Evolutionary conservation across 2,797 vertebrate species (phyloP).

Genomic region (Lepilemur ruficaudatus): DNA sequence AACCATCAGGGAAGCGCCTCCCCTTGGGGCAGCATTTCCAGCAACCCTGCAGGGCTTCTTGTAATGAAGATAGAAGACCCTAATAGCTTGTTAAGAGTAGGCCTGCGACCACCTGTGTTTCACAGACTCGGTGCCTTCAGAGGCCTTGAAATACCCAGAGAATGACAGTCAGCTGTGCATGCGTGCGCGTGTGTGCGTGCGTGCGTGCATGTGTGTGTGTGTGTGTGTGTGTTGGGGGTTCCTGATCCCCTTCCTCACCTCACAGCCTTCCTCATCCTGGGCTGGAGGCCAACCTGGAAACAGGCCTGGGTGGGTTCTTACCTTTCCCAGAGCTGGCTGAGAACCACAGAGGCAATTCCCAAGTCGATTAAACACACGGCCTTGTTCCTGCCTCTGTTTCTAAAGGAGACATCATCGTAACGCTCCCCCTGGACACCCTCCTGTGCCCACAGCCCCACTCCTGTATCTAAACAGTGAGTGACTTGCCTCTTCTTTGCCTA

Average conservation of each 20-base stretch:
- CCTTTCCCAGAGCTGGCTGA: background rate
- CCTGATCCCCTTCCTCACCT: background rate
- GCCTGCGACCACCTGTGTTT: background rate
- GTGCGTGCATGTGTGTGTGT: too few relatives aligned
- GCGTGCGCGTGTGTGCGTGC: accelerated
- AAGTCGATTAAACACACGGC: background rate
- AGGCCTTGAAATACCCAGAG: background rate
- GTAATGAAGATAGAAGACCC: background rate
- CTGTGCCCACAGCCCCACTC: too few relatives aligned
- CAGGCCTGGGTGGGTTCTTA: too few relatives aligned
- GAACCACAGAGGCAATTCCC: background rate
- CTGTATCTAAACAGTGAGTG: background rate
- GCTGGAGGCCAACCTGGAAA: background rate
- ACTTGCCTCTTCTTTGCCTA: background rate
- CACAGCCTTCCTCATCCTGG: background rate
- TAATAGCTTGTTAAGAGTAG: background rate
- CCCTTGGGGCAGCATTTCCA: background rate
- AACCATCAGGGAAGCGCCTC: background rate
- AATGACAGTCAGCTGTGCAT: background rate
- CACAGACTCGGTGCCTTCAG: background rate
- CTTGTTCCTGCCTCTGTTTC: background rate
- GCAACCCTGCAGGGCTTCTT: background rate
- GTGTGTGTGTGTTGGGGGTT: accelerated
- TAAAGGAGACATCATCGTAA: background rate
- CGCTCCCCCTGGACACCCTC: accelerated